phyloP scores from a whole-genome alignment of 2,797 vertebrate genomes.

The Sebastiscus albofasciatus region DNA sequence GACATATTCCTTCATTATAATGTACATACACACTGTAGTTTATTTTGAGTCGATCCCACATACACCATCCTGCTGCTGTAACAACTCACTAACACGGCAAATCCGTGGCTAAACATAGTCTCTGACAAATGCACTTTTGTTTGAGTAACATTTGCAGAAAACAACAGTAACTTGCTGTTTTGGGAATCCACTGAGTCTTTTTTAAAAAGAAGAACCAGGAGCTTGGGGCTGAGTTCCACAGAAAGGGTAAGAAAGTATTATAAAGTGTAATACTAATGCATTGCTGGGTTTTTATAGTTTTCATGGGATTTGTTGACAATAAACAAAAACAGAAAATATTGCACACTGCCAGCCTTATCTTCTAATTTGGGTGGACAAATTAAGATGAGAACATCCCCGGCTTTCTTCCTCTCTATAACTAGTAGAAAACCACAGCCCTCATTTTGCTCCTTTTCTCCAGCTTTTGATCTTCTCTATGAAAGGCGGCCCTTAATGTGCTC shows the following conservation, averaged over 20 bases:
- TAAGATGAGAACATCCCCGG: not conserved
- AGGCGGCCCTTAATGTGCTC: constrained; percentile 38
- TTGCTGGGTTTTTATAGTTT: not conserved
- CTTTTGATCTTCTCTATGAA: constrained; percentile 39
- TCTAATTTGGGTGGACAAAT: not conserved
- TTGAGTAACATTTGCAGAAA: not conserved
- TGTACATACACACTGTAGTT: not conserved
- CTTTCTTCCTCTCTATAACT: not conserved
- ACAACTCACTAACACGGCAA: not conserved
- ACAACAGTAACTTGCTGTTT: not conserved
- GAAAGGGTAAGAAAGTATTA: not conserved
- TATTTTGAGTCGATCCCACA: not conserved
- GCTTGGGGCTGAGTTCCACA: not conserved
- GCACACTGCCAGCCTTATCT: not conserved
- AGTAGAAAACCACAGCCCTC: constrained; percentile 24
- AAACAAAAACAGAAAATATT: not conserved
- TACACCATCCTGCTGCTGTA: not conserved
- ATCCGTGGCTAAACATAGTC: not conserved
- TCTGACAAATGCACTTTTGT: not conserved
- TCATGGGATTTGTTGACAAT: not conserved
- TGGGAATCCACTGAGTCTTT: not conserved
- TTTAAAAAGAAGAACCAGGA: not conserved
- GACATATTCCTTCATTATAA: not conserved
- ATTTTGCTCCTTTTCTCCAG: constrained; percentile 33
- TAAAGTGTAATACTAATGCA: not conserved